phyloP scores from a whole-genome alignment of 2,888 invertebrate species.

The Saturnia pavonia region DNA sequence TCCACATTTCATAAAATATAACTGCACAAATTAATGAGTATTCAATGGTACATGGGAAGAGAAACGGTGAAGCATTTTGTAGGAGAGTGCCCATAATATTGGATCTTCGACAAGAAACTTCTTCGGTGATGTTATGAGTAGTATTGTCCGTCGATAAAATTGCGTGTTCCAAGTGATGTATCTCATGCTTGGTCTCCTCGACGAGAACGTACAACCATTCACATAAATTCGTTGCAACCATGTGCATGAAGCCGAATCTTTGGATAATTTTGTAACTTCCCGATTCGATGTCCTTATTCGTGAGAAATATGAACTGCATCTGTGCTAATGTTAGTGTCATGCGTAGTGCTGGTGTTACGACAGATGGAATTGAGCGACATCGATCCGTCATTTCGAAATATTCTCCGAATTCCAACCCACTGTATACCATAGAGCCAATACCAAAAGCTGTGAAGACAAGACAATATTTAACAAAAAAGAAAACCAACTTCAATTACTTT shows the following conservation, averaged over 20 bases:
- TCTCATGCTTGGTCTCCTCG: slow-evolving; percentile 94
- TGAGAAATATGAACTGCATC: slow-evolving; percentile 96
- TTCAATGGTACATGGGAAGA: slow-evolving; percentile 95
- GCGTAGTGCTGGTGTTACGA: slow-evolving; percentile 91
- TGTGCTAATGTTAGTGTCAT: slow-evolving; percentile 93
- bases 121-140: slow-evolving; percentile 44
- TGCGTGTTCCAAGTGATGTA: slow-evolving; percentile 85
- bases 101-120: slow-evolving; percentile 78
- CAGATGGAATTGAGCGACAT: slow-evolving; percentile 84
- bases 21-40: slow-evolving; percentile 96
- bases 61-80: slow-evolving; percentile 88
- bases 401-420: slow-evolving; percentile 86
- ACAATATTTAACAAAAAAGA: too few species aligned
- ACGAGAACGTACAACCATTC: slow-evolving; percentile 95
- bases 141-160: slow-evolving; percentile 38
- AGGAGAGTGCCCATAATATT: slow-evolving; percentile 87
- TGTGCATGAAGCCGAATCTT: slow-evolving; percentile 96
- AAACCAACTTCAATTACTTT: too few species aligned
- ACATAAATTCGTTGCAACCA: slow-evolving; percentile 95
- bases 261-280: slow-evolving; percentile 87
- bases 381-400: slow-evolving; percentile 87
- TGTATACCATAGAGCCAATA: slow-evolving; percentile 87
- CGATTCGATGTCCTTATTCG: slow-evolving; percentile 86
- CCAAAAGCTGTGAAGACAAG: slow-evolving; percentile 78
- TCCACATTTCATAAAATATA: slow-evolving; percentile 95